These are phyloP conservation scores for Drosophila falleni DNA, from an alignment of 2,888 invertebrate species.

Conservation along the genomic window DNA sequence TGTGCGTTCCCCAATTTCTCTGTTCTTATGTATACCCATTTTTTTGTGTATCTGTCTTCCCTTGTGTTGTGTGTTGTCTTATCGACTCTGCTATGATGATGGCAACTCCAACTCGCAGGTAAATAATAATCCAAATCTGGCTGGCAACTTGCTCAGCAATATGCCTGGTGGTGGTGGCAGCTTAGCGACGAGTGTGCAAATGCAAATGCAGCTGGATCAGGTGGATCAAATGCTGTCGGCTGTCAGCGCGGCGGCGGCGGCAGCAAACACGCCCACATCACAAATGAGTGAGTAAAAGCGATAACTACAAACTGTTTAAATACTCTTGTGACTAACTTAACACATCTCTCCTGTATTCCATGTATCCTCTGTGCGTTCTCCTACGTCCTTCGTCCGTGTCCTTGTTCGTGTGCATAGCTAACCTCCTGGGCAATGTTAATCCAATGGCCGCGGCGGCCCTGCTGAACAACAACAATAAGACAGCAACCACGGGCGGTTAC, in stretches of 20 bases:
- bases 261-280: conserved; percentile 50
- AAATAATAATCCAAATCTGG: conserved; percentile 67
- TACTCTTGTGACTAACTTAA: conserved; percentile 18
- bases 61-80: conserved; percentile 1
- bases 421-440: conserved; percentile 54
- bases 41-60: conserved; percentile 1
- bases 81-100: not conserved
- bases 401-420: conserved; percentile 40
- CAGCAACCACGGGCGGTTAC: conserved; percentile 45
- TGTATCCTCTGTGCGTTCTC: conserved; percentile 30
- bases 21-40: not conserved
- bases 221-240: conserved; percentile 57
- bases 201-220: conserved; percentile 54
- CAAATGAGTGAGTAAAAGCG: conserved; percentile 70
- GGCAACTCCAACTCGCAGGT: conserved; percentile 56
- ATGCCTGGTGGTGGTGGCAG: conserved; percentile 66
- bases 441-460: conserved; percentile 68
- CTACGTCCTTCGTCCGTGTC: conserved; percentile 21
- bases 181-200: conserved; percentile 45
- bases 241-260: conserved; percentile 25
- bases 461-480: conserved; percentile 79
- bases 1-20: conserved; percentile 1
- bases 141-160: conserved; percentile 43
- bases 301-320: not conserved
- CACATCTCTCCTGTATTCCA: conserved; percentile 1